Conservation (phyloP, 2,113 vertebrate species). For the Anolis carolinensis region DNA sequence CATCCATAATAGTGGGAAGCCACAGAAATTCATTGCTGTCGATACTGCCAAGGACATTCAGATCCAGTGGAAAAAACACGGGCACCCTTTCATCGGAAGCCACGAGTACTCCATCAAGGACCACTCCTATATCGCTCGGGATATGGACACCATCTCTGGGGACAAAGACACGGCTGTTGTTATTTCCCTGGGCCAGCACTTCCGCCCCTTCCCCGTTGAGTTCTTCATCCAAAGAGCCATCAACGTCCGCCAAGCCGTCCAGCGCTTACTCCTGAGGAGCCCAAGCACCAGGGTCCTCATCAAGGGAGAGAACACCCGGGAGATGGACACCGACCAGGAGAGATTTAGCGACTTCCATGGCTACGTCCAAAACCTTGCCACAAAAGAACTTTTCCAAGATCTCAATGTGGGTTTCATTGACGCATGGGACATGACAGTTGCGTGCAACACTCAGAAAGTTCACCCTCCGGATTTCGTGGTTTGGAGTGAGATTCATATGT, state of each 20-base stretch:
- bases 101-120: conserved; percentile 32
- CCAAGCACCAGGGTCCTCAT: conserved; percentile 52
- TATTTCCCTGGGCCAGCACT: conserved; percentile 44
- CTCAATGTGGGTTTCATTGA: conserved; percentile 48
- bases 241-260: conserved; percentile 37
- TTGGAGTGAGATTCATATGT: conserved; percentile 30
- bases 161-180: neutral
- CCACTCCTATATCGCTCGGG: conserved; percentile 41
- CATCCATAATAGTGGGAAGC: neutral
- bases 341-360: conserved; percentile 48
- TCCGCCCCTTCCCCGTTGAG: conserved; percentile 48
- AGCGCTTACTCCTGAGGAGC: conserved; percentile 31
- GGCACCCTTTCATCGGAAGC: conserved; percentile 40
- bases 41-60: neutral
- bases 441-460: neutral
- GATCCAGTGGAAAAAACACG: conserved; percentile 53
- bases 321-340: conserved; percentile 19
- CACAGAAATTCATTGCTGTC: neutral
- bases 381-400: conserved; percentile 42
- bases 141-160: conserved; percentile 30
- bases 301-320: conserved; percentile 47
- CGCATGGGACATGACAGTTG: conserved; percentile 55
- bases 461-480: conserved; percentile 40
- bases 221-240: conserved; percentile 42
- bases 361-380: conserved; percentile 47